phyloP scores from a whole-genome alignment of 2,113 vertebrate species.

The Chaetodon auriga region DNA sequence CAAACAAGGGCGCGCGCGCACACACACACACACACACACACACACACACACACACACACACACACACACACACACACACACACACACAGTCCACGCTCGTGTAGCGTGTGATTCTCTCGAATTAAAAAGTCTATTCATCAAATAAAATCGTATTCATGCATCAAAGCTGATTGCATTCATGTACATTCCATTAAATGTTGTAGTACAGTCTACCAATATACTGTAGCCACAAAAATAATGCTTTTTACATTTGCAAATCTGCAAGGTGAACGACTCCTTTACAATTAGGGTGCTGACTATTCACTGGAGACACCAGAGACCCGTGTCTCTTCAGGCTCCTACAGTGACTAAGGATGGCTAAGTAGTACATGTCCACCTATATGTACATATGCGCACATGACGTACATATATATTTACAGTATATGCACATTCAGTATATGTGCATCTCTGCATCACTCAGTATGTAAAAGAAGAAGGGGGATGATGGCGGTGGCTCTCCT shows the following conservation, averaged over 20 bases:
- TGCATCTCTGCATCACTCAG: background rate
- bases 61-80: background rate
- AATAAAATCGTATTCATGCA: constrained; percentile 44
- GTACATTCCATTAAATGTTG: constrained; percentile 33
- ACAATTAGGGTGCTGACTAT: constrained; percentile 41
- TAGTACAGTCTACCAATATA: background rate
- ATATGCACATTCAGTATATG: background rate
- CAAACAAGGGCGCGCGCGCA: constrained; percentile 52
- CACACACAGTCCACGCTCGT: background rate
- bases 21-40: no score
- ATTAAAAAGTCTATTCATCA: constrained; percentile 56
- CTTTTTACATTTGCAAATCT: constrained; percentile 14
- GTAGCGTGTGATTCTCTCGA: constrained; percentile 11
- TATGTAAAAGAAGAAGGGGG: constrained; percentile 57
- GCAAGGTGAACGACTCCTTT: background rate
- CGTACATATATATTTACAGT: background rate
- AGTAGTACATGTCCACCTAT: constrained; percentile 25
- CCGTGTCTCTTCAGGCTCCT: constrained; percentile 1
- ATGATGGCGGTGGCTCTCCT: constrained; percentile 76
- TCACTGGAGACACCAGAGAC: constrained; percentile 40
- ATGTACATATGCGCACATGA: background rate
- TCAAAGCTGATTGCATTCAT: constrained; percentile 28
- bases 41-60: no score
- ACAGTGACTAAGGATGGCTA: background rate
- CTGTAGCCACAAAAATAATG: background rate